Evolutionary conservation across 2,888 invertebrate genomes (phyloP).

Genomic region (Drosophila neonasuta): DNA sequence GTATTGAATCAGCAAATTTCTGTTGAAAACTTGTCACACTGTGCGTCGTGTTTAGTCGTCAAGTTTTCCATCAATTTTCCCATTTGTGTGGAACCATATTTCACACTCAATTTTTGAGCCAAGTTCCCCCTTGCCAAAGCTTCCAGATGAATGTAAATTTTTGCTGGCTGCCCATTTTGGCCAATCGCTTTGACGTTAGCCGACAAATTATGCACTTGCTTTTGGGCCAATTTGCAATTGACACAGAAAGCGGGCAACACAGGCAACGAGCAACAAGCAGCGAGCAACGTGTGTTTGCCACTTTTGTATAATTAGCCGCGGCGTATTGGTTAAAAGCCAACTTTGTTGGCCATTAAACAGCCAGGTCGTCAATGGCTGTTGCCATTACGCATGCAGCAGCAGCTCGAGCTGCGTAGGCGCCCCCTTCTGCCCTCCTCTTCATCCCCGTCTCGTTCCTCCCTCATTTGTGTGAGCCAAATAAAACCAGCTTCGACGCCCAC

Average conservation of each 20-base stretch:
- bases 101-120: slow-evolving; percentile 14
- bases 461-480: slow-evolving; percentile 29
- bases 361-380: slow-evolving; percentile 23
- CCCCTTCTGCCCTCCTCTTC: slow-evolving; percentile 2
- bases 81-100: neutral
- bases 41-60: neutral
- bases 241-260: slow-evolving; percentile 35
- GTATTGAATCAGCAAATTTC: neutral
- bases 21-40: neutral
- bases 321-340: slow-evolving; percentile 50
- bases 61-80: slow-evolving; percentile 9
- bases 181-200: slow-evolving; percentile 32
- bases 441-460: neutral
- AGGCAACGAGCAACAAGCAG: neutral
- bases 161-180: slow-evolving; percentile 17
- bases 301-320: slow-evolving; percentile 53
- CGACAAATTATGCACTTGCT: slow-evolving; percentile 45
- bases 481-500: slow-evolving; percentile 56
- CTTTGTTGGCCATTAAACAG: slow-evolving; percentile 45
- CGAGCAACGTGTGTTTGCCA: slow-evolving; percentile 14
- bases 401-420: slow-evolving; percentile 51
- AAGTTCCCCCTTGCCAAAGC: neutral
- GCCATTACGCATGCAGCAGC: slow-evolving; percentile 59
- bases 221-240: slow-evolving; percentile 43
- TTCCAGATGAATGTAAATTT: slow-evolving; percentile 44